These are phyloP conservation scores for Dascillus cervinus DNA, from an alignment of 2,888 invertebrate genomes.

Conservation along the genomic window DNA sequence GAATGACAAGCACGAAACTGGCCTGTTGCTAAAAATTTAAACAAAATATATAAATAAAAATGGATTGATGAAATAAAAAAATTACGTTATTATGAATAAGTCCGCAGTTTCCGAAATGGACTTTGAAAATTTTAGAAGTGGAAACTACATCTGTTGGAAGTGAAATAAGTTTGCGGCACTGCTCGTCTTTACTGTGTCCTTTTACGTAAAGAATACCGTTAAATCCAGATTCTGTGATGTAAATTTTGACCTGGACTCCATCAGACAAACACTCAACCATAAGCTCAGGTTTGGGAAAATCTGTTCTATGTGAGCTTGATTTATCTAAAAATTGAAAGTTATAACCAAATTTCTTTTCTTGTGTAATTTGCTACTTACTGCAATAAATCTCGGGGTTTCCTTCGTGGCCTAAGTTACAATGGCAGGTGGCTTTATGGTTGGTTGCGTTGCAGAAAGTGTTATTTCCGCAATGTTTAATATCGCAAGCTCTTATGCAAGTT, in stretches of 20 bases:
- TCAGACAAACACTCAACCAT: conserved; percentile 84
- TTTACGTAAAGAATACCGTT: conserved; percentile 90
- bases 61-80: not conserved
- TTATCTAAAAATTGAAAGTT: conserved; percentile 26
- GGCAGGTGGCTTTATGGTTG: conserved; percentile 69
- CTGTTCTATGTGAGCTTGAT: conserved; percentile 51
- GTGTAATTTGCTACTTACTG: conserved; percentile 45
- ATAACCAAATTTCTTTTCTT: conserved; percentile 2
- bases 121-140: conserved; percentile 59
- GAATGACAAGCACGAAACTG: conserved; percentile 88
- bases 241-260: conserved; percentile 80
- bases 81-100: conserved; percentile 79
- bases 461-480: conserved; percentile 62
- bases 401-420: conserved; percentile 66
- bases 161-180: conserved; percentile 75
- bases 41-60: not conserved
- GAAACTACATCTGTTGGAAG: conserved; percentile 60
- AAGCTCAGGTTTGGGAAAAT: conserved; percentile 81
- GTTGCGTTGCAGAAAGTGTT: conserved; percentile 72
- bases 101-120: conserved; percentile 86
- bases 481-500: conserved; percentile 75
- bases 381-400: conserved; percentile 72
- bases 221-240: conserved; percentile 67
- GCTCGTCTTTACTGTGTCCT: conserved; percentile 88
- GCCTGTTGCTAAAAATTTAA: conserved; percentile 63